Conservation (phyloP, 2,888 invertebrate species). For the Atrina japonica region DNA sequence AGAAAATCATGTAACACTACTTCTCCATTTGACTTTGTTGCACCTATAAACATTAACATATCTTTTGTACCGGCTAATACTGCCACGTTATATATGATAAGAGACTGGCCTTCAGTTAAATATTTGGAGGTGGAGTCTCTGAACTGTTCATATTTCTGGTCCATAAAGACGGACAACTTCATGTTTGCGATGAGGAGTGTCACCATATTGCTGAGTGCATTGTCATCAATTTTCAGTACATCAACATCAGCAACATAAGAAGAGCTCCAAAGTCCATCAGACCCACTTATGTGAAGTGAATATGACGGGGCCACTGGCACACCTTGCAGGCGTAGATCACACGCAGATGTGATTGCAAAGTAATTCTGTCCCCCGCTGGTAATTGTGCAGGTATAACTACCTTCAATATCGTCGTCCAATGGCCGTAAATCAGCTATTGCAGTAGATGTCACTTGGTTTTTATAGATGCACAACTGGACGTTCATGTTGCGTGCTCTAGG, state of each 20-base stretch:
- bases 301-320: conserved; percentile 61
- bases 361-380: conserved; percentile 76
- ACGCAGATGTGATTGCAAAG: conserved; percentile 86
- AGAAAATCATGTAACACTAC: conserved; percentile 81
- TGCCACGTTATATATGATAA: conserved; percentile 43
- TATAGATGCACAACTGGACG: conserved; percentile 87
- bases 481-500: conserved; percentile 91
- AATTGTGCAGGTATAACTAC: conserved; percentile 91
- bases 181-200: conserved; percentile 89
- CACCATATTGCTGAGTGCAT: conserved; percentile 91
- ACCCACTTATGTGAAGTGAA: conserved; percentile 90
- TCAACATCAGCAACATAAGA: conserved; percentile 92
- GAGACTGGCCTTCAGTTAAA: conserved; percentile 80
- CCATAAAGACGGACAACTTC: conserved; percentile 88
- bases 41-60: conserved; percentile 79
- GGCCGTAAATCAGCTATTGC: conserved; percentile 95
- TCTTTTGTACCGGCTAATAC: conserved; percentile 32
- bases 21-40: conserved; percentile 82
- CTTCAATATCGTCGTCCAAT: conserved; percentile 93
- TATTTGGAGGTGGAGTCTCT: conserved; percentile 87
- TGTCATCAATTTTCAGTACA: conserved; percentile 90
- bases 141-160: conserved; percentile 88
- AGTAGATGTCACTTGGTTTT: conserved; percentile 84
- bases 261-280: conserved; percentile 93
- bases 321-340: conserved; percentile 87